Percentiles rank a stretch among this genome's conserved stretches.
Conservation (phyloP, 2,888 invertebrate species). For the Linnaemya vulpina region DNA sequence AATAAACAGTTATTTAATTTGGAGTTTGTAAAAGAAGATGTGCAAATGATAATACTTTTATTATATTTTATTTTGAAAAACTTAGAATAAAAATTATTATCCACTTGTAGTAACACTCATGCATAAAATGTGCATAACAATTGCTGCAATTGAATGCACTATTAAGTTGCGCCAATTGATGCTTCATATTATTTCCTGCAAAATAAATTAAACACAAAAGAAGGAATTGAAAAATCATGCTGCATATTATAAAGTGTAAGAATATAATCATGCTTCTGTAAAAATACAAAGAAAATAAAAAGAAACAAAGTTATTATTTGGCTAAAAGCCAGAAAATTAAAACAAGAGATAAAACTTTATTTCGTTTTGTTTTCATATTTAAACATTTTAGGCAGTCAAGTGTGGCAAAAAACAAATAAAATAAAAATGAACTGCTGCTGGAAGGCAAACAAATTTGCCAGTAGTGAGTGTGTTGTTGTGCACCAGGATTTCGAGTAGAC, state of each 20-base stretch:
- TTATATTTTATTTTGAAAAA: not conserved
- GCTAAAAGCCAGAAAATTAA: slow-evolving; percentile 44
- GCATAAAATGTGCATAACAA: slow-evolving; percentile 35
- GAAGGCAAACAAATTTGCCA: slow-evolving; percentile 13
- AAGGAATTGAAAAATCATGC: slow-evolving; percentile 29
- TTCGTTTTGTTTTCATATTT: slow-evolving; percentile 13
- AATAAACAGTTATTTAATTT: too few species aligned
- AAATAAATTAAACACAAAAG: slow-evolving; percentile 10
- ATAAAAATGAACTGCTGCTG: slow-evolving; percentile 31
- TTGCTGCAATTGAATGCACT: slow-evolving; percentile 42
- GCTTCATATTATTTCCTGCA: slow-evolving; percentile 31
- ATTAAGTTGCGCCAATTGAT: slow-evolving; percentile 40
- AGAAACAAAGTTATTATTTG: slow-evolving; percentile 45
- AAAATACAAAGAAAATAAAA: not conserved
- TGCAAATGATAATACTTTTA: not conserved
- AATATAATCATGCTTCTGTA: slow-evolving; percentile 9
- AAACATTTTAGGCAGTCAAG: slow-evolving; percentile 55
- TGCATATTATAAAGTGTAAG: slow-evolving; percentile 32
- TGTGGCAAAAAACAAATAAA: slow-evolving; percentile 45
- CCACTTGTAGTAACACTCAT: not conserved
- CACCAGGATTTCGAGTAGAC: not conserved
- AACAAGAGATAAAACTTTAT: not conserved
- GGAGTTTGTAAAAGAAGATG: too few species aligned
- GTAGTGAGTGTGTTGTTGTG: not conserved
- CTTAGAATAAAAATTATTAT: not conserved